Percentiles rank a stretch among this genome's conserved stretches.
Evolutionary conservation across 2,888 invertebrate genomes (phyloP).

Genomic region (Stenoptilia bipunctidactyla): DNA sequence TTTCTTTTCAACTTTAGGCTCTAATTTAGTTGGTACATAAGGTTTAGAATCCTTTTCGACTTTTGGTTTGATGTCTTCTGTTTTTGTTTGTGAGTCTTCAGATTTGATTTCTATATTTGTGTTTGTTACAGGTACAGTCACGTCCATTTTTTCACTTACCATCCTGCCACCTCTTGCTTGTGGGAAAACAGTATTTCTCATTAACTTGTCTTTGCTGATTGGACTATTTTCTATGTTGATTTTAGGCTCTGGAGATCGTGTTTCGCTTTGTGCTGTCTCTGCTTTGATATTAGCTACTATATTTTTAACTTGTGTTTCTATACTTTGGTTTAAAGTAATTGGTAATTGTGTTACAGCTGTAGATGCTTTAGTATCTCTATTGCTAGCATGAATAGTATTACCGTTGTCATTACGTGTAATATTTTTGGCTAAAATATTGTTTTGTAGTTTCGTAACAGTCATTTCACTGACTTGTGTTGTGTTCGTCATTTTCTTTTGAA

Average conservation of each 20-base stretch:
- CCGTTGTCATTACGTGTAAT: slow-evolving; percentile 22
- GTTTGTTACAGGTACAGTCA: background rate
- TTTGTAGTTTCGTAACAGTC: slow-evolving; percentile 13
- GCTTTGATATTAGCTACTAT: slow-evolving; percentile 10
- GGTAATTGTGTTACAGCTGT: background rate
- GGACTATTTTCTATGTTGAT: slow-evolving; percentile 9
- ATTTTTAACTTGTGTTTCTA: slow-evolving; percentile 9
- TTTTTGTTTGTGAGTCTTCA: too few relatives aligned
- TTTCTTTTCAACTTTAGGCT: background rate
- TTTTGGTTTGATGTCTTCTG: background rate
- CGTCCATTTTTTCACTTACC: slow-evolving; percentile 18
- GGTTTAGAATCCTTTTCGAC: too few relatives aligned
- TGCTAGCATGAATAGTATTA: slow-evolving; percentile 10
- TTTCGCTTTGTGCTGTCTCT: slow-evolving; percentile 7
- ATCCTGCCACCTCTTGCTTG: slow-evolving; percentile 47
- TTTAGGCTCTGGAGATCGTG: slow-evolving; percentile 3
- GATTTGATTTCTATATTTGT: background rate
- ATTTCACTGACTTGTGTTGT: slow-evolving; percentile 14
- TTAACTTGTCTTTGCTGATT: slow-evolving; percentile 35
- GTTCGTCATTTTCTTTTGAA: slow-evolving; percentile 26
- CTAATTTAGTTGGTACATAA: background rate
- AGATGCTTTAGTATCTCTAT: slow-evolving; percentile 5
- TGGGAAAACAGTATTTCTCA: slow-evolving; percentile 53
- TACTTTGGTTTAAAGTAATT: background rate
- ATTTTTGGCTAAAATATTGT: slow-evolving; percentile 22